Evolutionary conservation across 2,113 vertebrate genomes (phyloP), one percentile per base, ranked within the genome.

Genomic region (Rallus limicola): DNA sequence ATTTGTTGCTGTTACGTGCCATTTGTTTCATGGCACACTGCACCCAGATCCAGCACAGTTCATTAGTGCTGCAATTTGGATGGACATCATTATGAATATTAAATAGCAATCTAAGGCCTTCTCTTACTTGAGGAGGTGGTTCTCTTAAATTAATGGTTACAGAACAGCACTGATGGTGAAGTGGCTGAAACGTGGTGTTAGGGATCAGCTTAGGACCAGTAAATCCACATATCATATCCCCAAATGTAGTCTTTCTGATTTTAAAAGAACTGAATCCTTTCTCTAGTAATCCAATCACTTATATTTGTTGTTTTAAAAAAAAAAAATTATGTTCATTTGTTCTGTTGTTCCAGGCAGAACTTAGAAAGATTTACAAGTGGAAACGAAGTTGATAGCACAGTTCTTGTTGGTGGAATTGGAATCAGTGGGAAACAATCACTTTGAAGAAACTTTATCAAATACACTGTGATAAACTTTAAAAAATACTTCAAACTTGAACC

Each of bases 391-490:
- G 31, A 94, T 96, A 16, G 94, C 97, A 52, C 97, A 98, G 18
- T 98, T 98, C 95, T 97, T 99, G 72, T 78, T 98, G 83, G 98
- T 97, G 77, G 98, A 99, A 95, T 94, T 99, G 50, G 98, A 99
- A 97, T 98, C 98, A 52, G 98, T 98, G 78, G 98, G 98, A 88
- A 99, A 99, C 82, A 98, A 98, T 92, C 97, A 97, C 68, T 99
- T 99, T 94, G 98, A 99, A 93, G 98, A 99, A 94, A 98, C 98
- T 76, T 97, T 97, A 81, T 88, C 94, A 82, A 97, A 97, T 53
- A 98, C 99, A 86, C 93, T 97, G 38, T 98, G 98, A 98, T 98
- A 98, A 96, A 74, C 56, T 91, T 24, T 91, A 82, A 92, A 59
- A 94, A 63, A 69, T 78, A 13, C 46, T 63, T 77, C 25, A 33